These are phyloP conservation scores for Leucoma salicis DNA, from an alignment of 2,888 invertebrate genomes.

Conservation along the genomic window DNA sequence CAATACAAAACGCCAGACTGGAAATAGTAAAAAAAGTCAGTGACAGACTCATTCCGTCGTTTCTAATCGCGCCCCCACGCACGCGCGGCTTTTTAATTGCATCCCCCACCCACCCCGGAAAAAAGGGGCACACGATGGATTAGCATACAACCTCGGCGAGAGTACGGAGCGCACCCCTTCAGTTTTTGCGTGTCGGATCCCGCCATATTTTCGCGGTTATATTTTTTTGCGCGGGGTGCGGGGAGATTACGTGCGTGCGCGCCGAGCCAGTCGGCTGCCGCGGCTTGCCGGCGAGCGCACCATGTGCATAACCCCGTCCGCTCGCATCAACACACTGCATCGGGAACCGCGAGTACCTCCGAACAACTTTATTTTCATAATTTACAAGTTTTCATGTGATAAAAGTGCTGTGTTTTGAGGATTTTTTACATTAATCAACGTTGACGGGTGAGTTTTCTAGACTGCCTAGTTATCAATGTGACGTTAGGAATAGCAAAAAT, in stretches of 20 bases:
- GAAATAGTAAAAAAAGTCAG: constrained; percentile 65
- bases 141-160: constrained; percentile 78
- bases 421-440: constrained; percentile 34
- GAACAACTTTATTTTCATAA: constrained; percentile 22
- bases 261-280: constrained; percentile 71
- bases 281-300: constrained; percentile 68
- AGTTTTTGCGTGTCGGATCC: constrained; percentile 75
- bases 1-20: constrained; percentile 65
- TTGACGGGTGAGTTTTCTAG: constrained; percentile 40
- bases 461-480: constrained; percentile 57
- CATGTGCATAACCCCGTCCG: constrained; percentile 55
- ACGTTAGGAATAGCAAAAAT: constrained; percentile 70
- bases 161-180: constrained; percentile 72
- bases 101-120: constrained; percentile 72
- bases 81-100: constrained; percentile 82
- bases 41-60: constrained; percentile 77
- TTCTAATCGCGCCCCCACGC: constrained; percentile 81
- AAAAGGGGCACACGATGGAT: constrained; percentile 79
- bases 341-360: constrained; percentile 32
- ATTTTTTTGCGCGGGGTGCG: constrained; percentile 54
- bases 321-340: constrained; percentile 45
- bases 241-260: constrained; percentile 61
- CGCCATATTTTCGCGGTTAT: constrained; percentile 73
- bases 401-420: constrained; percentile 50
- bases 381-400: constrained; percentile 37